Base-by-base conservation (phyloP, 1,140 invertebrate species). In the Heterodera schachtii region DNA sequence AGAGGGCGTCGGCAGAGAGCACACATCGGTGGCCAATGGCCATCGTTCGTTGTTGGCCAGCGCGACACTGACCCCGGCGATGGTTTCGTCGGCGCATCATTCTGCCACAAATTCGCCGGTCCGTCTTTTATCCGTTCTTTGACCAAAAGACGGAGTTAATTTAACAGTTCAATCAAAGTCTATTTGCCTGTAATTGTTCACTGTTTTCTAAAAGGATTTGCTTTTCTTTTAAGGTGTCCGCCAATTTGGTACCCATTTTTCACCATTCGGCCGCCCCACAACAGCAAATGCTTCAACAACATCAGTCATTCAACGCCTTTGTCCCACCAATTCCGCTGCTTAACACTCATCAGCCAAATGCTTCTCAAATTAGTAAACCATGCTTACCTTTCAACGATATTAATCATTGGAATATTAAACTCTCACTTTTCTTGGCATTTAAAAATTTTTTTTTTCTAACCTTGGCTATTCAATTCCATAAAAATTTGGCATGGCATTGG, bases 51-150 rank as follows among this genome's bases (percentile, higher is more conserved):
- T 81, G 75, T 57, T 74, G 9, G 80, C 80, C 11, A 75, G 69
- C 31, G 75, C 80, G 4, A 81, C 80, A 46, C 41, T 81, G 19
- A 81, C 80, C n/a, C 80, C 46, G 13, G 64, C 80, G 2, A 80
- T 75, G 73, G 74, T 80, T 31, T 75, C 79, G 43, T 66, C 60
- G n/a, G 64, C 71, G 8, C 73, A 49, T 3, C 73, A 57, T 43
- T 71, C 64, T 21, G 43, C 46, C 74, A 74, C 78, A 0, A 73
- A 43, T 60, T 74, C 67, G 31, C 79, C 79, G 47, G 69, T 77
- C 44, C 7, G 9, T 21, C 46, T 9, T 41, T 19, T 52, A n/a
- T 2, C 70, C 21, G 41, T 16, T 31, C 31, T 31, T 52, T 52
- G 49, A 52, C 6, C 49, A 8, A 52, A 52, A 52, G 6, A 6